Base-by-base conservation (phyloP, 2,113 vertebrate genomes). In the Coracopsis vasa region DNA sequence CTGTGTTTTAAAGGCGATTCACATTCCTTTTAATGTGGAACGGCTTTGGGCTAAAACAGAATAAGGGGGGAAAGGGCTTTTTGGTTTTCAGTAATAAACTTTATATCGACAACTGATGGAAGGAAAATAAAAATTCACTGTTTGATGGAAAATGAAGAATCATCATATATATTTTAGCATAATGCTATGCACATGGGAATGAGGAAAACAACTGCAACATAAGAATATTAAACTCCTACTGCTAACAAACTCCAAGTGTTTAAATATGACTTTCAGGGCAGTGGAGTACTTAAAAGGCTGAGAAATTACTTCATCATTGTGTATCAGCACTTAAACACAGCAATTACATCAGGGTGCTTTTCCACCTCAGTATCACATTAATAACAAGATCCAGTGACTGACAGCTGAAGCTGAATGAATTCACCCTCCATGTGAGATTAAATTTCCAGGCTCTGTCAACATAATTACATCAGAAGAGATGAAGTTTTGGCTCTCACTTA, bases 361-460 rank as follows among this genome's bases (percentile, higher is more conserved):
- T 44, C 81, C 70, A n/a, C 58, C 53, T 85, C 66, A 24, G 23
- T 37, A 84, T 53, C 69, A 92, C 86, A 83, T 71, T 78, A 86
- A 81, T 72, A 72, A 50, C 66, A 44, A 75, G 56, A 83, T 58
- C 25, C 60, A 78, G 8, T 0, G 1, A 66, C 41, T 35, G 75
- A 86, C 45, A 93, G 88, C 79, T 41, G 70, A 85, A 80, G 66
- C 83, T 91, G 77, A 94, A 86, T 53, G 6, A 92, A 89, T 81
- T 67, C 69, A 94, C 5, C 41, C 39, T 79, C 51, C 73, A n/a
- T 1, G 2, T 64, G 69, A 74, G 61, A 95, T 81, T 85, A 84
- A 95, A 87, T 88, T 95, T 60, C 83, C 80, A 64, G 71, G 73
- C 61, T 54, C 89, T 91, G 89, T 81, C 94, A 84, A 72, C 58